These are phyloP conservation scores for Drosophila paramelanica DNA, from an alignment of 2,888 invertebrate genomes.

Conservation along the genomic window DNA sequence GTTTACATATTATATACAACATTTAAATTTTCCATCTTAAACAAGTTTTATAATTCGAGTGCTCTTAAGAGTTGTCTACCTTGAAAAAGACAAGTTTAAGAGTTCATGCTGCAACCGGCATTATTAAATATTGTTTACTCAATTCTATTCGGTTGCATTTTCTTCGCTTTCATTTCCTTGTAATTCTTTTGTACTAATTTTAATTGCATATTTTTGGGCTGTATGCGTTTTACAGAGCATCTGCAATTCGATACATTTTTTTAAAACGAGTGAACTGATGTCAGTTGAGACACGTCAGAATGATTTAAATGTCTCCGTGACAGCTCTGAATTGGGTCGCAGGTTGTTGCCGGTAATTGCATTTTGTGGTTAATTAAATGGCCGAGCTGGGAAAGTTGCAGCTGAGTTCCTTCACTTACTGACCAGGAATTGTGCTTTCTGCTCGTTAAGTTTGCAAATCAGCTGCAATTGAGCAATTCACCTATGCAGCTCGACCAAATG, in stretches of 20 bases:
- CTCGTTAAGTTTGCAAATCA: conserved; percentile 26
- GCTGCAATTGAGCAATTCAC: conserved; percentile 10
- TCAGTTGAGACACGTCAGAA: conserved; percentile 35
- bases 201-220: conserved; percentile 15
- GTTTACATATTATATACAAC: neutral
- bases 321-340: conserved; percentile 15
- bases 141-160: too few species aligned
- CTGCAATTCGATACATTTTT: neutral
- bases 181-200: too few species aligned
- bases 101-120: too few species aligned
- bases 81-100: too few species aligned
- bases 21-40: too few species aligned
- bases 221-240: neutral
- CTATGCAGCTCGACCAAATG: conserved; percentile 14
- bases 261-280: neutral
- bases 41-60: too few species aligned
- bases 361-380: conserved; percentile 46
- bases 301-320: conserved; percentile 35
- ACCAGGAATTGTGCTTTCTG: conserved; percentile 8
- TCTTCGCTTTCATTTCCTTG: too few species aligned
- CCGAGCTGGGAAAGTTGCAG: conserved; percentile 42
- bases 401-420: conserved; percentile 11
- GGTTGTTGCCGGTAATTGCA: conserved; percentile 14
- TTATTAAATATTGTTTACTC: too few species aligned
- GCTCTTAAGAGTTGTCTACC: too few species aligned